Base-by-base conservation (phyloP, 2,888 invertebrate species). In the Himalopsyche japonica region DNA sequence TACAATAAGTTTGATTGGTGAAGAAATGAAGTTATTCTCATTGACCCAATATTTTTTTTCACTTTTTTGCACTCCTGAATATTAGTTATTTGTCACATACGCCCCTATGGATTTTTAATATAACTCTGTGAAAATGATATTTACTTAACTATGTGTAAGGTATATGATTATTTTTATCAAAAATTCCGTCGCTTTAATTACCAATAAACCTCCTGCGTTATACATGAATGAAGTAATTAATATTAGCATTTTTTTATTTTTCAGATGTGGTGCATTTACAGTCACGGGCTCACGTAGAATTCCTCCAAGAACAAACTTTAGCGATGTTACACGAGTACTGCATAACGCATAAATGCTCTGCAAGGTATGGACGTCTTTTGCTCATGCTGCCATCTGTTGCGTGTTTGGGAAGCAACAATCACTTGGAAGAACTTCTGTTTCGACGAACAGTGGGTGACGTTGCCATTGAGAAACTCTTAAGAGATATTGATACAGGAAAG, bases 221-320 rank as follows among this genome's bases (percentile, higher is more conserved):
- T n/a, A n/a, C n/a, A n/a, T n/a, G n/a, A n/a, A n/a, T n/a, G n/a
- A n/a, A n/a, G n/a, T n/a, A n/a, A n/a, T n/a, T n/a, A n/a, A n/a
- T n/a, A n/a, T n/a, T n/a, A n/a, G n/a, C n/a, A n/a, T 48, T 64
- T 32, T 32, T 37, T 37, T 37, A 27, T 82, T n/a, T 84, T 80
- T 18, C 70, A 86, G 82, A 86, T 24, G 57, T 47, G 20, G 47
- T 43, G 1, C 43, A 76, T 64, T 3, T 78, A 27, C 37, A 32
- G 77, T 57, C 57, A 15, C 27, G 57, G 10, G 43, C 47, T 10
- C 82, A 80, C 10, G 48, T 82, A 1, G 83, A 81, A 27, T 34
- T 47, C n/a, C 79, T 97, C 0, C 97, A 97, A 91, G 97, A 97
- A 87, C 96, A 97, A 89, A 95, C 96, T 0, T 94, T 97, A 85